Base-by-base conservation (phyloP, 2,888 invertebrate genomes). In the Drosophila lutescens region DNA sequence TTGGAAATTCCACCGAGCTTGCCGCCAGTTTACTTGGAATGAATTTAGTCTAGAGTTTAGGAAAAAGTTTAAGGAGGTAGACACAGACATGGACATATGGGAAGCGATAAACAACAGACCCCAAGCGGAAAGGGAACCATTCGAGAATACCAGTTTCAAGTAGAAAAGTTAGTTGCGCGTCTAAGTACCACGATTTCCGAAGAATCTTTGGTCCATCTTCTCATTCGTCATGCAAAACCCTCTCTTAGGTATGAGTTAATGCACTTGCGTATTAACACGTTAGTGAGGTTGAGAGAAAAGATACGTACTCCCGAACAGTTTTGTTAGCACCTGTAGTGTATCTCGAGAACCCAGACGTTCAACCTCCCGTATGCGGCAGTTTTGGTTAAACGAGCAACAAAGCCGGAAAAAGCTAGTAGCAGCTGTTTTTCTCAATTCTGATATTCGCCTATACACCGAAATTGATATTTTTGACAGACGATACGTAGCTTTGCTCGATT, bases 51-150 rank as follows among this genome's bases (percentile, higher is more conserved):
- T 10, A 17, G 49, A 49, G 15, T 49, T 49, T 32, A 30, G 49
- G 6, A 7, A 49, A 12, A 49, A 32, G 17, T 32, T 49, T 7
- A 13, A 13, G 8, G 20, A 36, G 2, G 12, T 36, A 4, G 20
- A 50, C 13, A 26, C 26, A 8, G 46, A 50, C 36, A 36, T 50
- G 36, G 50, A 51, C 9, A 51, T 51, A 23, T 51, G 50, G 50
- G 36, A 51, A 36, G 7, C 36, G 1, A 50, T 50, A 4, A 51
- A 23, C 20, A 51, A n/a, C 8, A 49, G 13, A 12, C 49, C 20
- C 13, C 38, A 51, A 23, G n/a, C n/a, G 10, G 38, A 51, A 20
- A 23, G 36, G 12, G 38, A 38, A 23, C 51, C 23, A 3, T 38
- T 51, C 1, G 51, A 38, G 5, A 38, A 17, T 38, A 38, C 10